These are phyloP conservation scores for Pollenia griseotomentosa DNA, from an alignment of 2,888 invertebrate genomes.

Conservation along the genomic window DNA sequence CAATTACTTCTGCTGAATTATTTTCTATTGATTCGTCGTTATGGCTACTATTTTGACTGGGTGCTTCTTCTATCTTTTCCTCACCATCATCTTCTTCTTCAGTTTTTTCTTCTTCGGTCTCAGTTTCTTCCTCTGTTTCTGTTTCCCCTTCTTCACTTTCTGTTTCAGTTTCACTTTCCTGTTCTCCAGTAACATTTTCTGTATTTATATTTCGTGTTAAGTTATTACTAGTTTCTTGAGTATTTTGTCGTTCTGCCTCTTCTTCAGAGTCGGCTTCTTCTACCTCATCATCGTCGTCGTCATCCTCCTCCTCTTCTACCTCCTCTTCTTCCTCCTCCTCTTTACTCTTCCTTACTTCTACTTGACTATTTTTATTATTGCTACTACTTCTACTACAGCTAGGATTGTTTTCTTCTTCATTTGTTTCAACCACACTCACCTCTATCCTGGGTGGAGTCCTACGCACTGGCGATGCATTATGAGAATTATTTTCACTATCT, in stretches of 20 bases:
- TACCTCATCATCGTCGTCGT: conserved; percentile 68
- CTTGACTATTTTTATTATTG: conserved; percentile 40
- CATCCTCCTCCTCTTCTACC: conserved; percentile 74
- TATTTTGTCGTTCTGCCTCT: conserved; percentile 1
- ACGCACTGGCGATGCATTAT: conserved; percentile 86
- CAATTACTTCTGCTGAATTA: conserved; percentile 7
- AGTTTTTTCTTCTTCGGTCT: conserved; percentile 65
- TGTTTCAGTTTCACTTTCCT: conserved; percentile 17
- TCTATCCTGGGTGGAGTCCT: conserved; percentile 90
- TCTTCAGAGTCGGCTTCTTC: conserved; percentile 43
- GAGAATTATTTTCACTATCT: conserved; percentile 85
- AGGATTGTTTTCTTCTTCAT: conserved; percentile 77
- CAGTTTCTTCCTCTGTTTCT: conserved; percentile 42
- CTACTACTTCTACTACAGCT: conserved; percentile 50
- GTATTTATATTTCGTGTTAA: background rate
- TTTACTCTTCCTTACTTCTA: conserved; percentile 52
- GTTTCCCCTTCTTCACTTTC: conserved; percentile 15
- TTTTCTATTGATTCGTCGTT: conserved; percentile 24
- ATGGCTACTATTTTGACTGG: background rate
- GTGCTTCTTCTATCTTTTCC: conserved; percentile 25
- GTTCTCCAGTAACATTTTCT: conserved; percentile 29
- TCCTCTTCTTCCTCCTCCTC: conserved; percentile 62
- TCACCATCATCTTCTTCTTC: conserved; percentile 49
- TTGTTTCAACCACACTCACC: conserved; percentile 87
- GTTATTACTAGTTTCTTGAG: background rate